Conservation (phyloP, 1,140 invertebrate genomes). For the Hyles vespertilio region DNA sequence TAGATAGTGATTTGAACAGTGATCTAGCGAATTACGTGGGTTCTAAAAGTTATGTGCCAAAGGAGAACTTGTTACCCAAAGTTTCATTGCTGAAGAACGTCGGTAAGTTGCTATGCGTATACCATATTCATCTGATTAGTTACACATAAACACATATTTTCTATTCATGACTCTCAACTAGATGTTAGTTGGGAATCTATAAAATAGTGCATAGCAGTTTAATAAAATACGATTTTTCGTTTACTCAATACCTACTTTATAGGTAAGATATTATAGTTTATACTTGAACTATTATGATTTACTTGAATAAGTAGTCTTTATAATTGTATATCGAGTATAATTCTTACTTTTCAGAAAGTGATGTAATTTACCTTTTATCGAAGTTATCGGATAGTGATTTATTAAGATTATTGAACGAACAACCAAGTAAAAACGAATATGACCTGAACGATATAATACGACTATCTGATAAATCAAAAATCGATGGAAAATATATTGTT, state of each 20-base stretch:
- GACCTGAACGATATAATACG: slow-evolving; percentile 48
- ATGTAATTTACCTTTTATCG: slow-evolving; percentile 51
- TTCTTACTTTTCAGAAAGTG: slow-evolving; percentile 34
- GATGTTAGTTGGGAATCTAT: too few species aligned
- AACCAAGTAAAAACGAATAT: slow-evolving; percentile 47
- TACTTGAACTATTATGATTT: too few species aligned
- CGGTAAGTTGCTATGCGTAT: slow-evolving; percentile 28
- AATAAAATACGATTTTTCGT: too few species aligned
- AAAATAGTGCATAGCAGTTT: too few species aligned
- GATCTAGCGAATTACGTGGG: slow-evolving; percentile 43
- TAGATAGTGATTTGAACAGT: slow-evolving; percentile 29
- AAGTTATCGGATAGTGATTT: slow-evolving; percentile 57
- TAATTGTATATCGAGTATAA: slow-evolving; percentile 1
- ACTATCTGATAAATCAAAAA: slow-evolving; percentile 30
- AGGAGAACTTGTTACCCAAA: slow-evolving; percentile 44
- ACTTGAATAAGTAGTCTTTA: too few species aligned
- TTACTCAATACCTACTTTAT: too few species aligned
- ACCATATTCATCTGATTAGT: too few species aligned
- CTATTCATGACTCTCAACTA: too few species aligned
- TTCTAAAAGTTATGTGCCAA: slow-evolving; percentile 48
- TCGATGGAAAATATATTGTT: slow-evolving; percentile 8
- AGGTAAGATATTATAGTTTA: too few species aligned
- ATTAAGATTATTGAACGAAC: slow-evolving; percentile 44
- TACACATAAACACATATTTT: too few species aligned
- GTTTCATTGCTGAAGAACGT: slow-evolving; percentile 33